Evolutionary conservation across 2,797 vertebrate species (phyloP), one percentile per base, ranked within the genome.

Genomic region (Mormyrops attenuatus): DNA sequence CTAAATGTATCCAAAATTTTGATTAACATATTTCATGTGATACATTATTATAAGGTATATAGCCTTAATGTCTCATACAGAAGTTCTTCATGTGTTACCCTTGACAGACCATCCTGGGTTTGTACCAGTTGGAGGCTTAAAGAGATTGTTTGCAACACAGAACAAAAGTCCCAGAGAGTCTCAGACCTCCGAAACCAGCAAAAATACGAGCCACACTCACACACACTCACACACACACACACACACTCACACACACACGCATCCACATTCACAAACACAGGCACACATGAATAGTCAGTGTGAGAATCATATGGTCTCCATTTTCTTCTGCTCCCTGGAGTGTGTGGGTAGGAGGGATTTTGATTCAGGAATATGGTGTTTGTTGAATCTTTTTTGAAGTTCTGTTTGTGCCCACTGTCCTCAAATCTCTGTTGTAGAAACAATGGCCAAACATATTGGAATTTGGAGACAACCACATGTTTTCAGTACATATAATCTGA

Each of bases 271-370:
- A 80, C 38, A 22, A 9, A 57, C 69, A 20, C 69, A n/a, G 5
- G 20, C 49, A 95, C 94, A 91, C 93, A 94, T 95, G 93, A 91
- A 92, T 91, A 95, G 94, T 95, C 91, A 95, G 95, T 95, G 94
- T 92, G 93, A 92, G 77, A 69, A 93, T 95, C 95, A 95, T 95
- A 93, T 95, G 94, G 93, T 95, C 93, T 92, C 94, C 91, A 95
- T 96, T 95, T 95, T 88, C 89, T 41, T 49, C 53, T 90, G 89
- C 90, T 93, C 93, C 91, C 88, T 73, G 26, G 49, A 34, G 52
- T 53, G 53, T 89, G 89, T 89, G 52, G 77, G 90, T 55, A 89
- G 90, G 88, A 91, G 47, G 85, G 86, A 89, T 88, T 88, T 52
- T 87, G 41, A 44, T 90, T 44, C 47, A 89, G 88, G 66, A 88